These are phyloP conservation scores for Plutomurus gul DNA, from an alignment of 1,140 invertebrate species.

Conservation along the genomic window DNA sequence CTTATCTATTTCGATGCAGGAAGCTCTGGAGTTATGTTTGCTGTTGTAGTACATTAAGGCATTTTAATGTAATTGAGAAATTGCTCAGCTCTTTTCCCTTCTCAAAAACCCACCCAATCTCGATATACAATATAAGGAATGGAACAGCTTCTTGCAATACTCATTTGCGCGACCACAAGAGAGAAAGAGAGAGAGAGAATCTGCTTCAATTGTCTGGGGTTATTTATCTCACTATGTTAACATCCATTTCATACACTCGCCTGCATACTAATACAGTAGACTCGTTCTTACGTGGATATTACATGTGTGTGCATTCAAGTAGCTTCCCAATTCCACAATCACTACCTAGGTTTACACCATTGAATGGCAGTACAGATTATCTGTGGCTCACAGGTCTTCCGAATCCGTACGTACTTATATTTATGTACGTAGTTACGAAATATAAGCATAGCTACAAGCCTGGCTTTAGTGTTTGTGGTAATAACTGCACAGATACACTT, in stretches of 20 bases:
- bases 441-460: too few relatives aligned
- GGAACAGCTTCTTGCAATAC: not conserved
- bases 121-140: not conserved
- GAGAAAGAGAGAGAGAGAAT: not conserved
- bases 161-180: not conserved
- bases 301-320: too few relatives aligned
- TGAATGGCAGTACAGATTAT: too few relatives aligned
- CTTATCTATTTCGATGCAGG: slow-evolving; percentile 10
- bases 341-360: too few relatives aligned
- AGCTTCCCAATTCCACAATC: too few relatives aligned
- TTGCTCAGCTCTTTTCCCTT: not conserved
- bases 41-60: slow-evolving; percentile 10
- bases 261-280: not conserved
- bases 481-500: too few relatives aligned
- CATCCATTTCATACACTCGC: not conserved
- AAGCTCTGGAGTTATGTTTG: slow-evolving; percentile 1
- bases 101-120: not conserved
- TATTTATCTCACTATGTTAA: slow-evolving; percentile 19
- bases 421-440: too few relatives aligned
- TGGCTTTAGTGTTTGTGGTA: too few relatives aligned
- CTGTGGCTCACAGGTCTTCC: too few relatives aligned
- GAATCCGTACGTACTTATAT: too few relatives aligned
- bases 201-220: not conserved
- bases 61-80: slow-evolving; percentile 29
- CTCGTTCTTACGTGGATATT: too few relatives aligned